These are phyloP conservation scores for Rugalucina vietnamica DNA, from an alignment of 2,888 invertebrate species.

Conservation along the genomic window DNA sequence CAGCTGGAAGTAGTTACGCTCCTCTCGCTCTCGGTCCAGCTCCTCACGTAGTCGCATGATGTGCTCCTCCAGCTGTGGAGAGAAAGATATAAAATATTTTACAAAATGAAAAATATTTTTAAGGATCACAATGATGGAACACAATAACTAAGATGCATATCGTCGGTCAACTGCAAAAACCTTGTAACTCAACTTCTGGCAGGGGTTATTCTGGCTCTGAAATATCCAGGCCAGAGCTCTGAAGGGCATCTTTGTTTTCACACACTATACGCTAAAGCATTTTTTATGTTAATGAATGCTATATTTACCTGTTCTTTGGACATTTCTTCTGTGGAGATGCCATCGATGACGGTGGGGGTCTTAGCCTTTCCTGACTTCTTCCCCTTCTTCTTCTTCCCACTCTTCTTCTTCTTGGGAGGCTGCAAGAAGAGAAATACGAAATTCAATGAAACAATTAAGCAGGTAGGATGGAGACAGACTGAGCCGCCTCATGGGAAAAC, in stretches of 20 bases:
- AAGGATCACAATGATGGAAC: neutral
- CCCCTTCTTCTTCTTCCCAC: conserved; percentile 78
- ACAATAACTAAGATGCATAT: too few relatives aligned
- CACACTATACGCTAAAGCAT: too few relatives aligned
- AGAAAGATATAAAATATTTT: neutral
- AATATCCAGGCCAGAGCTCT: too few relatives aligned
- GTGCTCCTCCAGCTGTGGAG: conserved; percentile 92
- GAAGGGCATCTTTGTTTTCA: too few relatives aligned
- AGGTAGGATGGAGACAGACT: too few relatives aligned
- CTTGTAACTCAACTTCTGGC: too few relatives aligned
- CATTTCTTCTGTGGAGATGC: conserved; percentile 96
- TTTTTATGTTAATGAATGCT: too few relatives aligned
- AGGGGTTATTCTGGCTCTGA: too few relatives aligned
- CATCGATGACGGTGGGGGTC: conserved; percentile 88
- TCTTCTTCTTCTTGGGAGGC: conserved; percentile 83
- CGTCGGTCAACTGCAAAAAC: too few relatives aligned
- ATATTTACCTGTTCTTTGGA: conserved; percentile 92
- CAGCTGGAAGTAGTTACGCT: conserved; percentile 96
- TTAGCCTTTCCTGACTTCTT: conserved; percentile 82
- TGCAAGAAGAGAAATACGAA: conserved; percentile 49
- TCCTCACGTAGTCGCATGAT: conserved; percentile 94
- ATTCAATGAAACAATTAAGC: too few relatives aligned
- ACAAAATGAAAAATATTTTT: neutral
- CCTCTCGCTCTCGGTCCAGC: conserved; percentile 96
- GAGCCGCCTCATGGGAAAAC: too few relatives aligned